Percentiles rank a stretch among this genome's conserved stretches.
Evolutionary conservation across 1,140 invertebrate species (phyloP).

Genomic region (Drosophila santomea): DNA sequence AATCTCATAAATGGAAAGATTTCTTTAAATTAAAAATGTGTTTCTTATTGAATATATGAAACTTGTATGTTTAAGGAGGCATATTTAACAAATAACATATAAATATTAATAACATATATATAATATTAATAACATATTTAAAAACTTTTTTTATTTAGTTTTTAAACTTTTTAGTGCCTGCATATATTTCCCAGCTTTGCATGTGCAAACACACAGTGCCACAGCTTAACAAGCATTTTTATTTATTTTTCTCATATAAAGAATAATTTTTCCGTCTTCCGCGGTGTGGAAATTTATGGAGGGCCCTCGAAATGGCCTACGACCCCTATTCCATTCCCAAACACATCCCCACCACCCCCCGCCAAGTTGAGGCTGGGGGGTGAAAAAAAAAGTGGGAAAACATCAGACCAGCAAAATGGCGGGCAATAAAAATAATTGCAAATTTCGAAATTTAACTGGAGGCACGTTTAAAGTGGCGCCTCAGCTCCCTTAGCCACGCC

Average conservation of each 20-base stretch:
- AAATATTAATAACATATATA: no score
- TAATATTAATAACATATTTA: no score
- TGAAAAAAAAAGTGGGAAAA: slow-evolving; percentile 4
- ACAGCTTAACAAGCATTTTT: slow-evolving; percentile 64
- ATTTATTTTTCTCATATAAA: slow-evolving; percentile 55
- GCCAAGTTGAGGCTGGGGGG: background rate
- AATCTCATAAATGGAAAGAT: no score
- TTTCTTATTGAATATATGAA: background rate
- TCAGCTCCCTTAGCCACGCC: background rate
- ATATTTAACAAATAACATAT: no score
- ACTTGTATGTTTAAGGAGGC: no score
- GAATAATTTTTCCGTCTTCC: slow-evolving; percentile 27
- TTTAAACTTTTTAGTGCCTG: background rate
- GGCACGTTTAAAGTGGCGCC: slow-evolving; percentile 66
- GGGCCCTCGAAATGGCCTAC: slow-evolving; percentile 54
- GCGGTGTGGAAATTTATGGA: slow-evolving; percentile 68
- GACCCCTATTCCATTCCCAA: background rate
- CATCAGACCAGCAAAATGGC: slow-evolving; percentile 59
- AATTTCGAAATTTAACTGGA: slow-evolving; percentile 82
- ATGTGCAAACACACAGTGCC: slow-evolving; percentile 12
- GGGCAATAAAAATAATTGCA: slow-evolving; percentile 81
- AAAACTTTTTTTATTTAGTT: background rate
- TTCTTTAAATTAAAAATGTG: no score
- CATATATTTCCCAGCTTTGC: slow-evolving; percentile 12
- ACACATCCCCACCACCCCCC: background rate